Evolutionary conservation across 1,140 invertebrate species (phyloP), one percentile per base, ranked within the genome.

Genomic region (Drosophila nasuta): DNA sequence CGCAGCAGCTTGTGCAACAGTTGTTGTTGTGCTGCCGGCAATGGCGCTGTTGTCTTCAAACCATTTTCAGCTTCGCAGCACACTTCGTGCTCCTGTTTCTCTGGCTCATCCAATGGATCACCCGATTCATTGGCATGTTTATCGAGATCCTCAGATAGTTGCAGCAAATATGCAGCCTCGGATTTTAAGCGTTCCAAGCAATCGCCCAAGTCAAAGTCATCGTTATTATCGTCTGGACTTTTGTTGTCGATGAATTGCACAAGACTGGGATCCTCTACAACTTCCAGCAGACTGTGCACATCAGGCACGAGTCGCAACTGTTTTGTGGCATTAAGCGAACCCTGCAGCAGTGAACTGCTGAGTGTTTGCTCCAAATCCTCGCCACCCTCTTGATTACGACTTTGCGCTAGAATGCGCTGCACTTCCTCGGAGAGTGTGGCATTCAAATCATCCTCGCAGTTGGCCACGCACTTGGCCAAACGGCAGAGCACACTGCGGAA

Each of bases 381-480:
- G 17, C 67, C 78, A 0, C 13, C 74, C 33, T 92, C 91, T 2
- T 82, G 78, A 28, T 75, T 90, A 13, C 91, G 91, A 60, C 75
- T 90, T 1, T 80, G 75, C 2, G 76, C 54, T 2, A 88, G 45
- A n/a, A 92, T 72, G 28, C 91, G 88, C 20, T 92, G 91, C 59
- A 96, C 93, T 81, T 96, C 94, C 38, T 94, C 94, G 0, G 96
- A 94, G 13, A 97, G 91, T 1, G 95, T 96, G 56, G 94, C 95
- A 90, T 96, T 97, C 5, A 96, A 91, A 92, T 96, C 96, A 82
- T 96, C 95, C 92, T 97, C 96, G 64, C 96, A 96, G 58, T 94
- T 93, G 2, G 94, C 94, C 79, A 96, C 96, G 91, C 96, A 96
- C 70, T 95, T 95, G 30, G 96, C 93, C 75, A 97, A 92, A 77